Base-by-base conservation (phyloP, 30 jellyfish, hydroid and myxozoan species). In the Euphysa ruthae region DNA sequence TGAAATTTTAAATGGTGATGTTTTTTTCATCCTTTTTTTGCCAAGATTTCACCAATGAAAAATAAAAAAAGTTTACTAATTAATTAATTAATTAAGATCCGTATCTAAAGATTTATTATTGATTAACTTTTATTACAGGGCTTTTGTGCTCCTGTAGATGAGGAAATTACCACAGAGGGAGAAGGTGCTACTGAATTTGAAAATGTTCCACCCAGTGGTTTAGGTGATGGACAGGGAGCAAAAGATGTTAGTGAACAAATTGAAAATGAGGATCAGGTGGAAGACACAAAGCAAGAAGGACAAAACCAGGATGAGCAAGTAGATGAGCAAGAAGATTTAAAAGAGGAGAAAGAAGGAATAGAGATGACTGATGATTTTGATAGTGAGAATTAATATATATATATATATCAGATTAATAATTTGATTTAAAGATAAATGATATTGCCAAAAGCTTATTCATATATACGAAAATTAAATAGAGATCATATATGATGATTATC, bases 311-410 rank as follows among this genome's bases (percentile, higher is more conserved):
- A 88, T 28, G 77, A 69, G 20, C 82, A 80, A 21, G 72, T 65
- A 6, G 69, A 77, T 2, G 91, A 75, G 0, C 81, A 66, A 31
- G 75, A 62, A 12, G 73, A 90, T 25, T 62, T 82, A 23, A 74
- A 73, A 26, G 88, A 90, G 26, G 95, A 90, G 43, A 84, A 82
- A 46, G 90, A 90, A 32, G 99, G 99, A 10, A 82, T 90, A 34
- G 99, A 90, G 51, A 90, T 90, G 99, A 84, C 81, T 1, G 99
- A 90, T 51, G 99, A 90, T 66, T 90, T 90, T 73, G 95, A 82
- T 35, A 32, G 80, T 68, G 34, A 18, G 79, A 21, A 20, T n/a
- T n/a, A n/a, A n/a, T n/a, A n/a, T n/a, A n/a, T n/a, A n/a, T n/a
- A n/a, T n/a, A n/a, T n/a, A n/a, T n/a, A n/a, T n/a, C n/a, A n/a